Conservation (phyloP, 2,797 vertebrate species). For the Gadopsis bispinosus region DNA sequence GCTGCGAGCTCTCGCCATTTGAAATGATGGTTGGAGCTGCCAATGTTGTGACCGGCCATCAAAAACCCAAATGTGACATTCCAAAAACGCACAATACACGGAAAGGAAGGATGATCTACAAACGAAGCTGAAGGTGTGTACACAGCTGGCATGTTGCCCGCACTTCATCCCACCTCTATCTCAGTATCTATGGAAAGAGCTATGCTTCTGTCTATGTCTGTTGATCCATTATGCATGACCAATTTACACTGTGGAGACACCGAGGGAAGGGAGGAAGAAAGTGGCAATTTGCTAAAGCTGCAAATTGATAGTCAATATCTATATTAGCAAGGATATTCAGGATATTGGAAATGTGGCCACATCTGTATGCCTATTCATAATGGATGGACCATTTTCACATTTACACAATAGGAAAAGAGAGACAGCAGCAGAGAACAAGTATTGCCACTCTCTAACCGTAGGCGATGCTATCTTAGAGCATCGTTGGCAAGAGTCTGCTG, state of each 20-base stretch:
- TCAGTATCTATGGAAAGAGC: conserved; percentile 32
- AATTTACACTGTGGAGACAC: conserved; percentile 62
- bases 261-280: conserved; percentile 28
- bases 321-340: conserved; percentile 47
- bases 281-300: conserved; percentile 37
- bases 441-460: conserved; percentile 33
- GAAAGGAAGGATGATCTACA: background rate
- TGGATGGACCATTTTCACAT: conserved; percentile 53
- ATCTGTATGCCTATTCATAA: conserved; percentile 52
- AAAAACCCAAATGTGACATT: conserved; percentile 16
- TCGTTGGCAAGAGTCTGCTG: conserved; percentile 36
- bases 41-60: background rate
- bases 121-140: background rate
- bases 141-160: conserved; percentile 11
- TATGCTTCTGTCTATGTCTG: conserved; percentile 43
- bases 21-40: conserved; percentile 6
- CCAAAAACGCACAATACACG: conserved; percentile 5
- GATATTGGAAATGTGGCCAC: conserved; percentile 47
- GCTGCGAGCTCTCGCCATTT: background rate
- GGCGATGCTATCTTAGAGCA: conserved; percentile 51
- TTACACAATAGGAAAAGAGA: conserved; percentile 29
- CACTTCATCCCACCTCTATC: conserved; percentile 12
- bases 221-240: conserved; percentile 76
- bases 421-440: conserved; percentile 16
- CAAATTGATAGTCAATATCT: conserved; percentile 51